phyloP scores from a whole-genome alignment of 1,140 invertebrate genomes.

The Magallana angulata region DNA sequence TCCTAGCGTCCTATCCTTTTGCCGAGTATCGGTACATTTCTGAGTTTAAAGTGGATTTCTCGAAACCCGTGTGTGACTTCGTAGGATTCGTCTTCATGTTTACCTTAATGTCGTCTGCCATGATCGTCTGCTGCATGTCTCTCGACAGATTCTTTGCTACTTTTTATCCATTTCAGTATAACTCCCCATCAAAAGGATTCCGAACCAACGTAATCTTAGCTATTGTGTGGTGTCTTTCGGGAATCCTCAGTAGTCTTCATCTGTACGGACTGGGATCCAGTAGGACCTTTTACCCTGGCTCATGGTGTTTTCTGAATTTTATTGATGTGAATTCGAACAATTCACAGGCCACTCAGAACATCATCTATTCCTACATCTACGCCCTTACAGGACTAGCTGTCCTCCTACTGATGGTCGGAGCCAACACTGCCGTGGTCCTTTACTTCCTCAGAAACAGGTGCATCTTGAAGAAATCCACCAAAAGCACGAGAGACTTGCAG shows the following conservation, averaged over 20 bases:
- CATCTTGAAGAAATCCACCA: neutral
- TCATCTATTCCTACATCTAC: slow-evolving; percentile 73
- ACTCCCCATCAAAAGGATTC: slow-evolving; percentile 61
- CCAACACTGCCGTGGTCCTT: slow-evolving; percentile 62
- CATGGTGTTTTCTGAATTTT: slow-evolving; percentile 80
- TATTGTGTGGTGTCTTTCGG: slow-evolving; percentile 69
- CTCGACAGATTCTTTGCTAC: slow-evolving; percentile 78
- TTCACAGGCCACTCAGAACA: slow-evolving; percentile 61
- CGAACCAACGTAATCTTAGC: slow-evolving; percentile 61
- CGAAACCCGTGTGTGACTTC: neutral
- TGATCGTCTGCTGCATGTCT: slow-evolving; percentile 78
- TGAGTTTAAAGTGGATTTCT: neutral
- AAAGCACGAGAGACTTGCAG: neutral
- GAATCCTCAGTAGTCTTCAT: slow-evolving; percentile 73
- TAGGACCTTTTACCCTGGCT: slow-evolving; percentile 73
- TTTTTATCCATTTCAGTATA: slow-evolving; percentile 76
- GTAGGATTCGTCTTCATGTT: slow-evolving; percentile 8
- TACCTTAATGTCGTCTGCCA: slow-evolving; percentile 53
- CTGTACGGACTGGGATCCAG: slow-evolving; percentile 75
- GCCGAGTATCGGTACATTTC: neutral
- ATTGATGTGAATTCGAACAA: slow-evolving; percentile 53
- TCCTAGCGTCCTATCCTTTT: slow-evolving; percentile 12
- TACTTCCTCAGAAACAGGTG: slow-evolving; percentile 18
- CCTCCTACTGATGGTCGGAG: slow-evolving; percentile 69
- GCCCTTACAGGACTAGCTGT: slow-evolving; percentile 56